phyloP scores from a whole-genome alignment of 2,113 vertebrate genomes.

The Lepus europaeus region DNA sequence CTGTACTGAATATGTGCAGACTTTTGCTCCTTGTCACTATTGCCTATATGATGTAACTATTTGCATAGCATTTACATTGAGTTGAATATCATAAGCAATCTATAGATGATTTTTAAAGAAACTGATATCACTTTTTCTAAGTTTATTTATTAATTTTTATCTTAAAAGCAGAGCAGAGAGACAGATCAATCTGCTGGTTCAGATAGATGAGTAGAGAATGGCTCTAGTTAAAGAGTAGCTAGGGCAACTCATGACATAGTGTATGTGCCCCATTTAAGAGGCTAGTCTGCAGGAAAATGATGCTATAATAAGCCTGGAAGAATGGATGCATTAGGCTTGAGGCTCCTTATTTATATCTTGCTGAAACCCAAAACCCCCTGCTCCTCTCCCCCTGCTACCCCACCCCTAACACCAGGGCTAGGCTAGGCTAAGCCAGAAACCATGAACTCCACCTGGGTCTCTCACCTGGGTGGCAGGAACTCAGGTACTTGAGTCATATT shows the following conservation, averaged over 20 bases:
- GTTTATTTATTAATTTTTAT: too few species aligned
- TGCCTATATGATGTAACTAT: background rate
- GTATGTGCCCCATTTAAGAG: background rate
- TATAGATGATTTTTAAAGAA: background rate
- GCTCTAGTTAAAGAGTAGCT: background rate
- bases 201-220: background rate
- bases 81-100: background rate
- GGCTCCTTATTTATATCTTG: conserved; percentile 46
- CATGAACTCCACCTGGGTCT: too few species aligned
- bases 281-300: background rate
- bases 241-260: conserved; percentile 22
- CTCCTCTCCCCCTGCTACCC: too few species aligned
- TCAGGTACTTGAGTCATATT: too few species aligned
- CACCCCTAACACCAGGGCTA: too few species aligned
- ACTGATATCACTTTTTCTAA: too few species aligned
- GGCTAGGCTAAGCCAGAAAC: too few species aligned
- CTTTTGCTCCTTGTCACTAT: background rate
- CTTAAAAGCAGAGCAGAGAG: too few species aligned
- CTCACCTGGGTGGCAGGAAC: too few species aligned
- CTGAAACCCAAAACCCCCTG: conserved; percentile 34
- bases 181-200: too few species aligned
- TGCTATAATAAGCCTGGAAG: conserved; percentile 26
- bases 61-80: background rate
- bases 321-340: background rate
- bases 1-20: background rate